Evolutionary conservation across 2,113 vertebrate genomes (phyloP).

Genomic region (Furnarius figulus): DNA sequence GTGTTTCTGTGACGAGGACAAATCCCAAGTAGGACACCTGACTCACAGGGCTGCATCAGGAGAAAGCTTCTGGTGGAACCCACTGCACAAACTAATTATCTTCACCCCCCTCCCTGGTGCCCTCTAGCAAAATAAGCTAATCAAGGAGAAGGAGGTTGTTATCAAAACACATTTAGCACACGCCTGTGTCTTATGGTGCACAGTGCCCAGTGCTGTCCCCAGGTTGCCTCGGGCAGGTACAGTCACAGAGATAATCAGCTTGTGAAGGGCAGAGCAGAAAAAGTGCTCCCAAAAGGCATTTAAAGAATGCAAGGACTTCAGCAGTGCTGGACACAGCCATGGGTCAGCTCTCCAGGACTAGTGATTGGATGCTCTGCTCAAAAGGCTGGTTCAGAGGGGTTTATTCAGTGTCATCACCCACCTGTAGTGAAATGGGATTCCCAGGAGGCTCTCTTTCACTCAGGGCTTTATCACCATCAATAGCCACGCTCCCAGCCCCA

Average conservation of each 20-base stretch:
- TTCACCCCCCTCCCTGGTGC: conserved; percentile 26
- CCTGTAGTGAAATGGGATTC: not conserved
- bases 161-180: conserved; percentile 64
- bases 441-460: not conserved
- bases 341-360: not conserved
- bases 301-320: not conserved
- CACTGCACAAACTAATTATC: conserved; percentile 56
- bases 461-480: not conserved
- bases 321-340: rapidly evolving
- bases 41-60: not conserved
- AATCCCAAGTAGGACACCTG: conserved; percentile 56
- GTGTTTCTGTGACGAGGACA: not conserved
- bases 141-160: conserved; percentile 43
- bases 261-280: conserved; percentile 37
- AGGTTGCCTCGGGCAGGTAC: not conserved
- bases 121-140: conserved; percentile 57
- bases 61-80: conserved; percentile 36
- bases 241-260: not conserved
- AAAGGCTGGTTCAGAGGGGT: not conserved
- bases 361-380: not conserved
- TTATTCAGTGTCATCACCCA: not conserved
- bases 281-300: not conserved
- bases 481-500: not conserved
- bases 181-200: not conserved
- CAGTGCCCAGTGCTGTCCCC: not conserved